Evolutionary conservation across 2,113 vertebrate genomes (phyloP).

Genomic region (Ctenodactylus gundi): DNA sequence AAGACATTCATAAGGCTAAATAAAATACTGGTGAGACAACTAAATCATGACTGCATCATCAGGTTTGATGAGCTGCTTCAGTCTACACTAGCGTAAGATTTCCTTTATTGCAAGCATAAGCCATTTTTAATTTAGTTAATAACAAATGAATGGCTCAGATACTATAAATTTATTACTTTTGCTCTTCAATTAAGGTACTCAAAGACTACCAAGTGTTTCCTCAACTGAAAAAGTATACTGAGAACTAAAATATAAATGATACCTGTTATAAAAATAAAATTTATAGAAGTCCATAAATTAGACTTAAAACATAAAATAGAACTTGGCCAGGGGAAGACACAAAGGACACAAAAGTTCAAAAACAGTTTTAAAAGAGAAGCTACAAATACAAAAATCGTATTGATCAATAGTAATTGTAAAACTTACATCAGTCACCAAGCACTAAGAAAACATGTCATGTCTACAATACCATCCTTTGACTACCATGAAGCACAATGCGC

Average conservation of each 20-base stretch:
- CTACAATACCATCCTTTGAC: not conserved
- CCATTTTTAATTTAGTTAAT: constrained; percentile 44
- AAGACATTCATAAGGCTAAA: not conserved
- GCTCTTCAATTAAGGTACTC: constrained; percentile 33
- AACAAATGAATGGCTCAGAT: not conserved
- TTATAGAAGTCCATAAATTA: not conserved
- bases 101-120: not conserved
- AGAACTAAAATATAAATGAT: constrained; percentile 39
- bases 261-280: not conserved
- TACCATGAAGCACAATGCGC: not conserved
- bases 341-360: not conserved
- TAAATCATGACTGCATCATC: constrained; percentile 21
- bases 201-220: constrained; percentile 5
- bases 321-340: not conserved
- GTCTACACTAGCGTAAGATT: not conserved
- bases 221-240: not conserved
- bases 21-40: constrained; percentile 3
- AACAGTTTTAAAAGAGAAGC: not conserved
- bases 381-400: not conserved
- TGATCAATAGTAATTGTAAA: not conserved
- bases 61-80: constrained; percentile 30
- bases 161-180: constrained; percentile 19
- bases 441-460: not conserved
- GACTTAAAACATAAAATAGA: constrained; percentile 18
- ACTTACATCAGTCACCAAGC: constrained; percentile 1